Conservation (phyloP, 2,888 invertebrate genomes). For the Ypsolopha scabrella region DNA sequence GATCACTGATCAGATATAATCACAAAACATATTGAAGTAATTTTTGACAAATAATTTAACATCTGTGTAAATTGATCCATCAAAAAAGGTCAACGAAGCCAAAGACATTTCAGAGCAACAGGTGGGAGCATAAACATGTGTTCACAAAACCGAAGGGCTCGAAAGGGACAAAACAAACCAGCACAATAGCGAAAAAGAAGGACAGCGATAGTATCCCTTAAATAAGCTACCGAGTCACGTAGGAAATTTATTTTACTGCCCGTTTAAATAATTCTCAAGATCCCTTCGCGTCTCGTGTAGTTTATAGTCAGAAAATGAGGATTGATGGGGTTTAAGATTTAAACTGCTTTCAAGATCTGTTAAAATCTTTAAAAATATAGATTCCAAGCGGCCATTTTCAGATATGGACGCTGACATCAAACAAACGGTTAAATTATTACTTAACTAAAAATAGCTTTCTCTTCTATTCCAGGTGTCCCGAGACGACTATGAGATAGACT, state of each 20-base stretch:
- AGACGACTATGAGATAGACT: conserved; percentile 58
- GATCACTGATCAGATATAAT: no score
- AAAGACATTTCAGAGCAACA: not conserved
- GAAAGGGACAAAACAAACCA: conserved; percentile 26
- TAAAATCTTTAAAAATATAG: no score
- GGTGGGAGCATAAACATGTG: conserved; percentile 1
- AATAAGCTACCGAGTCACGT: conserved; percentile 18
- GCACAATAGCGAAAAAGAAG: not conserved
- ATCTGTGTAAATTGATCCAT: not conserved
- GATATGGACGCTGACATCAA: no score
- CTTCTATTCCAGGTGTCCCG: conserved; percentile 53
- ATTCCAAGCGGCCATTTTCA: no score
- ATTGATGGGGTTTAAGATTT: no score
- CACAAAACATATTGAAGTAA: no score
- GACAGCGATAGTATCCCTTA: conserved; percentile 12
- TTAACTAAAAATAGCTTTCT: not conserved
- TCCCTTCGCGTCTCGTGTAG: conserved; percentile 4
- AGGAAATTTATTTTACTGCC: conserved; percentile 37
- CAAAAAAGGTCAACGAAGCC: conserved; percentile 20
- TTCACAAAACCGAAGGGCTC: conserved; percentile 21
- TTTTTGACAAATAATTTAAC: not conserved
- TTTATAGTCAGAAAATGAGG: no score
- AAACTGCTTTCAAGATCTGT: no score
- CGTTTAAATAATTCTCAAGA: conserved; percentile 37
- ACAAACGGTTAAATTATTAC: not conserved